Evolutionary conservation across 1,140 invertebrate genomes (phyloP), one percentile per base, ranked within the genome.

Genomic region (Nylanderia fulva): DNA sequence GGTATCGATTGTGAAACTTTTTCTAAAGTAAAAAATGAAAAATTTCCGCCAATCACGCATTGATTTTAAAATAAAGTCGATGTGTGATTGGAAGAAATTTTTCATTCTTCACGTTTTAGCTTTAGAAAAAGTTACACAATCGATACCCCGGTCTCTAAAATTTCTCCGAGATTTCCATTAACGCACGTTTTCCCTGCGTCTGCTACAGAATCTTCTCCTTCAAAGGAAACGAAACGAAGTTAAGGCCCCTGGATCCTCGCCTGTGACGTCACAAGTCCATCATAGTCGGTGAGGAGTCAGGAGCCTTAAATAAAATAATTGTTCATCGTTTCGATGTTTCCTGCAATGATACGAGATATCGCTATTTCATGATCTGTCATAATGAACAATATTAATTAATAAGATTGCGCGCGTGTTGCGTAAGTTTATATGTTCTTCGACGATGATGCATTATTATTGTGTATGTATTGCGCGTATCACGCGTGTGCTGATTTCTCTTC

Each of bases 341-440:
- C 48, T 66, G 48, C 24, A n/a, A 76, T 71, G 42, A 76, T 27
- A 71, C 48, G 24, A 79, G 58, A 68, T 76, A 27, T 82, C 27
- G 56, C 54, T 63, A 48, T 45, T 77, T 48, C 72, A 72, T 24
- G 79, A 75, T 87, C 82, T 76, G 74, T 45, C 61, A 66, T 71
- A 72, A 86, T 76, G 58, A 63, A 29, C 54, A 77, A 88, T 68
- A 88, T 64, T 86, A 89, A 88, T 64, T 86, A 89, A 63, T 45
- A 15, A 48, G 13, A 82, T 85, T 71, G 52, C 63, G 24, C 52
- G 52, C 83, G 75, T 48, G 45, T 75, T 84, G 82, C 24, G 77
- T 74, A 71, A 79, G 56, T 82, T 71, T 82, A 36, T 82, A 58
- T 58, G 60, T 87, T 90, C 76, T 77, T 74, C 60, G 82, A 77